A percentile compares a stretch with the other conserved stretches of the same genome.
Evolutionary conservation across 2,888 invertebrate genomes (phyloP).

Genomic region (Lasioglossum morio): DNA sequence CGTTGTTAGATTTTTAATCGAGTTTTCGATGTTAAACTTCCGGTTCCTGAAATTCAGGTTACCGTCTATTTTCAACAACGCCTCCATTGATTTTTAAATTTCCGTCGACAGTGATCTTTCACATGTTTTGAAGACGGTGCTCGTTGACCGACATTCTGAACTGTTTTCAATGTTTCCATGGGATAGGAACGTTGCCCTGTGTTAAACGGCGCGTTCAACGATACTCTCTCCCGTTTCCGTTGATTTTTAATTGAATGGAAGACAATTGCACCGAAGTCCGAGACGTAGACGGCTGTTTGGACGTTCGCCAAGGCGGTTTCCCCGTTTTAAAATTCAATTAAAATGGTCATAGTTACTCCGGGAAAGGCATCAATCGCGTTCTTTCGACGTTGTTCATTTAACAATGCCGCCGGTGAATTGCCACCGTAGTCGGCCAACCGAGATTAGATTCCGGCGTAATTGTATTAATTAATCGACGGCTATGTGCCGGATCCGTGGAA

Average conservation of each 20-base stretch:
- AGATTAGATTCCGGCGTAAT: constrained; percentile 42
- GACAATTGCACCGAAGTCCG: constrained; percentile 55
- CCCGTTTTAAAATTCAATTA: constrained; percentile 62
- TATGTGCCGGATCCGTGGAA: constrained; percentile 28
- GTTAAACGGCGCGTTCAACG: constrained; percentile 56
- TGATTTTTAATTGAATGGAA: constrained; percentile 62
- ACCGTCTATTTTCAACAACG: neutral
- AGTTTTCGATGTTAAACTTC: neutral
- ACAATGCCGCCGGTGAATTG: constrained; percentile 46
- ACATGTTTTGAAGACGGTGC: neutral
- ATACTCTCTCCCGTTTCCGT: constrained; percentile 50
- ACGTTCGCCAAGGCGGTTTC: constrained; percentile 46
- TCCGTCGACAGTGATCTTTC: neutral
- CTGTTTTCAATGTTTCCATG: constrained; percentile 5
- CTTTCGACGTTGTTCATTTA: constrained; percentile 41
- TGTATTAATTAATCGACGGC: constrained; percentile 36
- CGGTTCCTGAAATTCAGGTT: neutral
- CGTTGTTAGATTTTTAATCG: neutral
- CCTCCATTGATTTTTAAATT: neutral
- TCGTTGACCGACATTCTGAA: neutral
- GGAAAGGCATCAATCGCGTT: constrained; percentile 29
- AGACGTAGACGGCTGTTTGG: constrained; percentile 57
- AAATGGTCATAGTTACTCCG: constrained; percentile 40
- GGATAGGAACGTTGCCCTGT: constrained; percentile 6
- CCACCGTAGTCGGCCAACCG: constrained; percentile 30